These are phyloP conservation scores for Brachionus sp. DNA, from an alignment of 1,140 invertebrate species.

Conservation along the genomic window DNA sequence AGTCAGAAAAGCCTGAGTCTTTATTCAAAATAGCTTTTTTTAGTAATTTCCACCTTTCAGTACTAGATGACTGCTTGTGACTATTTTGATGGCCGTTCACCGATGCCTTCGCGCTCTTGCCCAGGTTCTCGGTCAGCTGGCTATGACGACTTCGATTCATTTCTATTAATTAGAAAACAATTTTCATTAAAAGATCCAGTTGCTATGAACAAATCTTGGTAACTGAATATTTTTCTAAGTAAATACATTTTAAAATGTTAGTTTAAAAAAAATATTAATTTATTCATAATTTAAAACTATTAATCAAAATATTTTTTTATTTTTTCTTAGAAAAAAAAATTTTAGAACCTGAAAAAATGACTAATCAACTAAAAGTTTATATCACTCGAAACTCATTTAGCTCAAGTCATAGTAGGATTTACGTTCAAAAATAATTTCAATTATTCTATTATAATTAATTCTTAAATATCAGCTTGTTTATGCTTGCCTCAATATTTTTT, in stretches of 20 bases:
- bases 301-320: not conserved
- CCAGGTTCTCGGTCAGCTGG: not conserved
- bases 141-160: conserved; percentile 15
- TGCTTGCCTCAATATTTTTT: not conserved
- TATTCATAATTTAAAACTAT: not conserved
- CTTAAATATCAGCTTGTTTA: not conserved
- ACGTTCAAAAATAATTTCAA: not conserved
- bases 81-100: not conserved
- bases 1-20: not conserved
- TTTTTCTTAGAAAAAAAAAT: not conserved
- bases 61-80: not conserved
- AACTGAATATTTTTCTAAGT: conserved; percentile 5
- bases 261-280: not conserved
- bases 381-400: too few relatives aligned
- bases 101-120: not conserved
- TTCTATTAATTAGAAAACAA: not conserved
- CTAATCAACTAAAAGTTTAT: not conserved
- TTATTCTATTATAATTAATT: not conserved
- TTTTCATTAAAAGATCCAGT: not conserved
- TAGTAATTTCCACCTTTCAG: conserved; percentile 21
- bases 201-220: not conserved
- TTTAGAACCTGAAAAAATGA: not conserved
- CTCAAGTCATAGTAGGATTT: not conserved
- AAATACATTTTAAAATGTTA: conserved; percentile 1
- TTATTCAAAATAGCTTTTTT: conserved; percentile 31